Base-by-base conservation (phyloP, 1,140 invertebrate species). In the Hylaeus anthracinus region DNA sequence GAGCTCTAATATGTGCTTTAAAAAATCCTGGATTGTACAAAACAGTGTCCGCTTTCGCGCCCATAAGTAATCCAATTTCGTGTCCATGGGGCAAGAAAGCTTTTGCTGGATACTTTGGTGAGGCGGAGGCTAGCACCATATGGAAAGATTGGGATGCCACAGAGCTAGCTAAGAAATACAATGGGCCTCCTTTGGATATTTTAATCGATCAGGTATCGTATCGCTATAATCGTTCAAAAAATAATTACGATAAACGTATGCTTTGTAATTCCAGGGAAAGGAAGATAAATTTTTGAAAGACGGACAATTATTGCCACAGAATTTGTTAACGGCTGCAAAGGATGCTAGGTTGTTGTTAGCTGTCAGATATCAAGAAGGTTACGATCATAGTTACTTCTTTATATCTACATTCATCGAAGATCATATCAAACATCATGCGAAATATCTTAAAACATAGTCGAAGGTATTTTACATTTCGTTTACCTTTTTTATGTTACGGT, bases 311-410 rank as follows among this genome's bases (percentile, higher is more conserved):
- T 91, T 97, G 53, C 98, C 98, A 0, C 96, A 99, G 80, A 98
- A 98, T 88, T 95, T 99, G 60, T 93, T 97, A 41, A 94, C 95
- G 45, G 96, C 96, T 10, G 97, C 96, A 88, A 94, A 95, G 79
- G 95, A 96, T 81, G 95, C 95, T 58, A 95, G 96, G 73, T 93
- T 98, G 1, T 95, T 96, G 48, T 94, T 97, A 0, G 95, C 96
- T 71, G 94, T 97, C 15, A 96, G 98, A 86, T 95, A 96, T 90
- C 96, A 98, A 26, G 96, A 98, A 76, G 97, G 96, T 15, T 99
- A 99, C 92, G 98, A 99, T 93, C 99, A 99, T 92, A 97, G 97
- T 70, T 99, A 99, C 89, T 99, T 96, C 90, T 99, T 99, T 90
- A 97, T 99, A 85, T 94, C 97, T 3, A 96, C 98, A 0, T 99